A percentile compares a stretch with the other conserved stretches of the same genome.
phyloP scores from a whole-genome alignment of 2,113 vertebrate species.

The Hemiscyllium ocellatum region DNA sequence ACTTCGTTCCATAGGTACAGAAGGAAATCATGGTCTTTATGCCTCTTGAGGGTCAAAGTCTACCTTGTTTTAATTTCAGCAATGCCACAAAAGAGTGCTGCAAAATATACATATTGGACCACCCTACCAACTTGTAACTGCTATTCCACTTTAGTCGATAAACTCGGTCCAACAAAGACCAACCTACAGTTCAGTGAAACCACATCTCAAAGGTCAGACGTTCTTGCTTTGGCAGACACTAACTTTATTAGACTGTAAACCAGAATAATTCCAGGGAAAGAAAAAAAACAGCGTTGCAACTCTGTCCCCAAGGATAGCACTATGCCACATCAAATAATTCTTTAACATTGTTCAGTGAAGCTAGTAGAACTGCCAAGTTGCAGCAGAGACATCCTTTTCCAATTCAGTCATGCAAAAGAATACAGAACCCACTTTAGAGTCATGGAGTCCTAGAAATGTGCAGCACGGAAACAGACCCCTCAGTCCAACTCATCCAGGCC shows the following conservation, averaged over 20 bases:
- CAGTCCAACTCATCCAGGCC: no score
- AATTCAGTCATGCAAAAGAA: background rate
- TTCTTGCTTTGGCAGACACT: no score
- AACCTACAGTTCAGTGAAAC: background rate
- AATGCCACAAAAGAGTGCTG: background rate
- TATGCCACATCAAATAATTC: background rate
- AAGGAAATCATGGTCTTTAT: background rate
- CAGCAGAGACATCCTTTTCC: background rate
- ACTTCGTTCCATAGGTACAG: background rate
- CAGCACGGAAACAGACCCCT: no score
- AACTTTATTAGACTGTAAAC: background rate
- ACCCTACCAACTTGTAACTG: background rate
- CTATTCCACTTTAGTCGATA: background rate
- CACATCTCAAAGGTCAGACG: no score
- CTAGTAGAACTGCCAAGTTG: background rate
- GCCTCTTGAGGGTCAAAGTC: background rate
- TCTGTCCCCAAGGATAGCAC: background rate
- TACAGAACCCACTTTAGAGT: no score
- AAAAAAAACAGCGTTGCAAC: background rate
- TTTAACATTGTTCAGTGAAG: background rate
- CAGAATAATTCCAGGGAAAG: background rate
- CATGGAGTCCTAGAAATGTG: no score
- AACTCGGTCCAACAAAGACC: background rate
- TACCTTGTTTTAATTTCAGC: background rate
- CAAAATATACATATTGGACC: background rate